These are phyloP conservation scores for Falco rusticolus DNA, from an alignment of 2,797 vertebrate genomes.

Conservation along the genomic window DNA sequence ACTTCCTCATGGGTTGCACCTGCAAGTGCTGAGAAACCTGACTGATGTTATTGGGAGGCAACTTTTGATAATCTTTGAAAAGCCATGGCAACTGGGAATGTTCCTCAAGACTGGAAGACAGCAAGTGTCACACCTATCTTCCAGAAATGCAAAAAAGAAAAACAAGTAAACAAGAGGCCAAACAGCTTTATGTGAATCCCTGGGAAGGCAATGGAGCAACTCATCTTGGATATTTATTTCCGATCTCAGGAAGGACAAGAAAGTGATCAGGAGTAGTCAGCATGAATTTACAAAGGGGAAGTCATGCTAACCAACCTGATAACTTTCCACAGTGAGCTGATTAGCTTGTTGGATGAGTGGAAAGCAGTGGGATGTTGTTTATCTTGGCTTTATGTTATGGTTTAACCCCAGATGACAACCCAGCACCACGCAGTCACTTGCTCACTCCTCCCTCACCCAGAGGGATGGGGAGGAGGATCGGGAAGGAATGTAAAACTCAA, in stretches of 20 bases:
- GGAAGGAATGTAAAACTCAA: no score
- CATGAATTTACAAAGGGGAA: not conserved
- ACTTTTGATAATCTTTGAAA: not conserved
- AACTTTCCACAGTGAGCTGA: not conserved
- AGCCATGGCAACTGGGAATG: not conserved
- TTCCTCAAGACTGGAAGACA: not conserved
- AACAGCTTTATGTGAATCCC: not conserved
- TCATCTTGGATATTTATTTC: not conserved
- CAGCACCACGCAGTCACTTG: no score
- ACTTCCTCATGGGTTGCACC: not conserved
- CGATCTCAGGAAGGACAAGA: not conserved
- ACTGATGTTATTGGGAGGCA: not conserved
- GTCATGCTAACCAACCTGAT: not conserved
- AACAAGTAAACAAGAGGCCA: not conserved
- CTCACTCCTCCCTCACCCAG: no score
- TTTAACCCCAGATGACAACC: no score
- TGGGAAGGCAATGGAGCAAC: not conserved
- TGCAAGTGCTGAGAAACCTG: not conserved
- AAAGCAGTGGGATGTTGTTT: not conserved
- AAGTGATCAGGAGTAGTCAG: not conserved
- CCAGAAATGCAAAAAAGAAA: not conserved
- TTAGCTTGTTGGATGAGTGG: not conserved
- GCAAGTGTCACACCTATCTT: not conserved
- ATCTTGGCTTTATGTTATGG: not conserved
- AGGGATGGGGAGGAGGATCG: no score